phyloP scores from a whole-genome alignment of 37 sponge, comb jelly and placozoan genomes.

The Beroe ovata region DNA sequence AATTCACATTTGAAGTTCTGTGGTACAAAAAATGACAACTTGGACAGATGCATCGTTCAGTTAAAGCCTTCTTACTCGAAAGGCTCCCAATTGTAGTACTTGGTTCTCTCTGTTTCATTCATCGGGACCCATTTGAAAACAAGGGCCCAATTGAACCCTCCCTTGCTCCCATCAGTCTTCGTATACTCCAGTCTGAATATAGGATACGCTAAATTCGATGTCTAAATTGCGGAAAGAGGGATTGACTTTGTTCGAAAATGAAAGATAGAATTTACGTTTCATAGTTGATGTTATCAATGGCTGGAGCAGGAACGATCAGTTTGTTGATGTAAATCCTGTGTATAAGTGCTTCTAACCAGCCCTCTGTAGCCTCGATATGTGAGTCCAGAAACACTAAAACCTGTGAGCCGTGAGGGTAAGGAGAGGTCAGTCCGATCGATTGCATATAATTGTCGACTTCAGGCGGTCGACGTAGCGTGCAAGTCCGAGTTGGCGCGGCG shows the following conservation, averaged over 20 bases:
- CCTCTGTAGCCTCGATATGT: slow-evolving; percentile 87
- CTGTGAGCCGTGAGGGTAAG: neutral
- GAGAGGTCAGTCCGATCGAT: too few species aligned
- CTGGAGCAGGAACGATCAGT: slow-evolving; percentile 49
- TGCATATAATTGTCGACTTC: too few species aligned
- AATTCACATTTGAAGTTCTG: neutral
- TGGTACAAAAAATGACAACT: too few species aligned
- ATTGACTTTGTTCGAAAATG: neutral
- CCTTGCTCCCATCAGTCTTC: slow-evolving; percentile 64
- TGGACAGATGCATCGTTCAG: too few species aligned
- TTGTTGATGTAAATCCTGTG: slow-evolving; percentile 73
- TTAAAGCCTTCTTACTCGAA: slow-evolving; percentile 68
- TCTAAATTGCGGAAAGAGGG: neutral
- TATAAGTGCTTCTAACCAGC: slow-evolving; percentile 91
- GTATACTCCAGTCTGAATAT: slow-evolving; percentile 56
- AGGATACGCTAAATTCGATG: too few species aligned
- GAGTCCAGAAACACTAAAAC: slow-evolving; percentile 89
- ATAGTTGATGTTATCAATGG: slow-evolving; percentile 64
- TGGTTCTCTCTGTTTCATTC: slow-evolving; percentile 64
- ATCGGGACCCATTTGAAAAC: slow-evolving; percentile 85
- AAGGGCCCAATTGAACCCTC: slow-evolving; percentile 87
- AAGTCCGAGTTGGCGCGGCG: neutral
- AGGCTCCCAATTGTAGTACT: slow-evolving; percentile 61
- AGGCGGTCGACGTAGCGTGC: too few species aligned
- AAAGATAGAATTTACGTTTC: slow-evolving; percentile 52